These are phyloP conservation scores for Oxytorus armatus DNA, from an alignment of 2,888 invertebrate genomes.

Conservation along the genomic window DNA sequence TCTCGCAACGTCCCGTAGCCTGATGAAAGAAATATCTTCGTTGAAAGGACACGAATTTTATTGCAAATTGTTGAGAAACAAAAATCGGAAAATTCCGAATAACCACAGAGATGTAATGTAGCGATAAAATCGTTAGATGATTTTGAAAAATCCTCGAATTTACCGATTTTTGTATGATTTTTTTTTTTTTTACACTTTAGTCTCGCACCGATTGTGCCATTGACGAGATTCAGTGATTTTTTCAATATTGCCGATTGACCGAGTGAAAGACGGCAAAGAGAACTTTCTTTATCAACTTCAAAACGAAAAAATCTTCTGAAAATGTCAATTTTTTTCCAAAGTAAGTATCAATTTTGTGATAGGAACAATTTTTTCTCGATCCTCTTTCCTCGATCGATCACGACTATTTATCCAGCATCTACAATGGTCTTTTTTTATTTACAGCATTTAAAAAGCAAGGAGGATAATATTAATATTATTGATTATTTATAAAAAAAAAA, in stretches of 20 bases:
- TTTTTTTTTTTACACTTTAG: neutral
- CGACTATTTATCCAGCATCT: constrained; percentile 13
- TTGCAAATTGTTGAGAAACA: neutral
- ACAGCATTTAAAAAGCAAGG: constrained; percentile 56
- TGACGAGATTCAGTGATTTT: neutral
- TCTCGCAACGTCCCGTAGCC: constrained; percentile 92
- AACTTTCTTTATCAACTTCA: constrained; percentile 8
- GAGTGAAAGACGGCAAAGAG: constrained; percentile 17
- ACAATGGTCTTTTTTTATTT: constrained; percentile 34
- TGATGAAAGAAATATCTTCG: constrained; percentile 76
- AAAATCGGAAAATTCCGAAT: constrained; percentile 29
- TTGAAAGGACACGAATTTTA: neutral
- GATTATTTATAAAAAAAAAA: constrained; percentile 32
- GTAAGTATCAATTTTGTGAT: too few species aligned
- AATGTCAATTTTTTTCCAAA: too few species aligned
- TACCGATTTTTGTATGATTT: constrained; percentile 29
- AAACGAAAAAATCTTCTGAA: neutral
- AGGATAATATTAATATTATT: constrained; percentile 34
- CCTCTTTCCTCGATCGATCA: constrained; percentile 27
- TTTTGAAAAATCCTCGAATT: constrained; percentile 18
- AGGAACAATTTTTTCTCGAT: neutral
- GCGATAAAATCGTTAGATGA: neutral
- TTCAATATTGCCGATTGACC: neutral
- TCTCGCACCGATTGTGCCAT: neutral
- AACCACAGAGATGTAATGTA: neutral